These are phyloP conservation scores for Elaphurus davidianus DNA, from an alignment of 2,113 vertebrate genomes.

Conservation along the genomic window DNA sequence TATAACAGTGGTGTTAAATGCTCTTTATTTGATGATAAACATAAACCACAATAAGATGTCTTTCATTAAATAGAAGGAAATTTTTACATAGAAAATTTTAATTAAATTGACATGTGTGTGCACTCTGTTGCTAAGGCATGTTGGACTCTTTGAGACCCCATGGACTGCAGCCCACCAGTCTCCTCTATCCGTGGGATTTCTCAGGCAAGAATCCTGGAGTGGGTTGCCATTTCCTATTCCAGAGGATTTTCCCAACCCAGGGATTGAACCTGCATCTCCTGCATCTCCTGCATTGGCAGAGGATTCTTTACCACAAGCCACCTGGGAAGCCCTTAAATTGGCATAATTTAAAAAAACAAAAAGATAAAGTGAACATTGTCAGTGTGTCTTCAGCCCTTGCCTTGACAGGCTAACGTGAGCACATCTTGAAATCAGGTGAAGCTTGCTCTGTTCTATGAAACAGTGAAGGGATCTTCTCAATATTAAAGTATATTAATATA, in stretches of 20 bases:
- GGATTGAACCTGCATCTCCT: accelerated
- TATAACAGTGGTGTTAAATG: background rate
- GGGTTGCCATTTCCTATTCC: background rate
- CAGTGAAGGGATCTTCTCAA: background rate
- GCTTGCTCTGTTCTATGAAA: background rate
- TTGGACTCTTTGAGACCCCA: background rate
- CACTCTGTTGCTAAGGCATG: background rate
- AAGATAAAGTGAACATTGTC: background rate
- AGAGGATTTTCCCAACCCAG: background rate
- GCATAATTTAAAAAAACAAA: background rate
- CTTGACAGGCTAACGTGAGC: background rate
- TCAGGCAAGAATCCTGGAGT: background rate
- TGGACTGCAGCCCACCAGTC: background rate
- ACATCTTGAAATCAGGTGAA: background rate
- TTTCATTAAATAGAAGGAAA: background rate
- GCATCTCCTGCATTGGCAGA: background rate
- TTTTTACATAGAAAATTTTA: background rate
- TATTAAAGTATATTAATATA: background rate
- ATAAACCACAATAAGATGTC: background rate
- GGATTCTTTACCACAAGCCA: background rate
- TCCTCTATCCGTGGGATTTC: background rate
- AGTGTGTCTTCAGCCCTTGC: background rate
- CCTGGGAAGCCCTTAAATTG: background rate
- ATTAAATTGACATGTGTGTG: background rate
- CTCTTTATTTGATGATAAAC: background rate